Evolutionary conservation across 2,113 vertebrate genomes (phyloP), one percentile per base, ranked within the genome.

Genomic region (Zosterops lateralis): DNA sequence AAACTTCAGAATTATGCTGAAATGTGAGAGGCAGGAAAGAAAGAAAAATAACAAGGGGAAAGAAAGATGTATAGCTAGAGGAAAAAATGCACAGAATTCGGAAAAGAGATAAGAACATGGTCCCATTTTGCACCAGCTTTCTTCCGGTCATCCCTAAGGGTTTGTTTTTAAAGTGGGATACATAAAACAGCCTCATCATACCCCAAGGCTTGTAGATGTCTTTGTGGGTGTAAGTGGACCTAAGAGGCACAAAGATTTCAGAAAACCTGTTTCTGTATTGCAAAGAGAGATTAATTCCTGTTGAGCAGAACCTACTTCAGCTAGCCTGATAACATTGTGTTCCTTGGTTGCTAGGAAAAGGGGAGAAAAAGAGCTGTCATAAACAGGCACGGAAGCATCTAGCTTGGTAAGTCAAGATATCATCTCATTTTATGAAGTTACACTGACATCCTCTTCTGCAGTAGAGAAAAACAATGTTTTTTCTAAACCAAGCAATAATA

Each of bases 351-450:
- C 50, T 81, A 86, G 42, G 87, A 74, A 73, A 70, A 54, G 7
- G 5, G 5, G 7, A 68, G 11, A 22, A 66, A 74, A 84, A 79
- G 83, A 65, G 2, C 20, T 84, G 38, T 34, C 38, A 64, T 54
- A 87, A 84, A 68, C 17, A 79, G 78, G 44, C 9, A 84, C 62
- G 29, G 5, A 61, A 81, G 26, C 17, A 61, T 9, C 17, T 17
- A 29, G 24, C 40, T 61, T 78, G 11, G 71, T 84, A 92, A 81
- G 20, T 65, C 24, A 48, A 71, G 66, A 60, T 79, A 78, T 6
- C 1, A 1, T 67, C 60, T 80, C 72, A 47, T n/a, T 93, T 91
- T 48, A 65, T 92, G 67, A 92, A 92, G 90, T 95, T 75, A 78
- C 45, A 34, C 18, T 57, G 38, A 72, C 61, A 83, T 73, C 20